Conservation (phyloP, 2,113 vertebrate genomes). For the Sapajus apella region DNA sequence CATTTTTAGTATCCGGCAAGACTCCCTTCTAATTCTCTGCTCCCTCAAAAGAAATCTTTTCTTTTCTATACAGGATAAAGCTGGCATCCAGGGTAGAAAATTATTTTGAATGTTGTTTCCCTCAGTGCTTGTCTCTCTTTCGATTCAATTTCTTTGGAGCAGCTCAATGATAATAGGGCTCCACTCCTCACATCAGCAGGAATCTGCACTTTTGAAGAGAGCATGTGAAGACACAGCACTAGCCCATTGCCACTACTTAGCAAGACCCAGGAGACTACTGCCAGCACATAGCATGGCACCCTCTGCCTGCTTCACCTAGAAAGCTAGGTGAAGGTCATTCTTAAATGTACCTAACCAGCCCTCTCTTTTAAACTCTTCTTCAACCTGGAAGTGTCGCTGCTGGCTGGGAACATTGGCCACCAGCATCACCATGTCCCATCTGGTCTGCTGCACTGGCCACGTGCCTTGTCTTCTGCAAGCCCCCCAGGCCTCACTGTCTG, state of each 20-base stretch:
- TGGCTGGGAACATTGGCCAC: neutral
- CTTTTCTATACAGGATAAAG: neutral
- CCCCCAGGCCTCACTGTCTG: neutral
- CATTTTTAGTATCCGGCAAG: neutral
- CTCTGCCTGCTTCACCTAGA: neutral
- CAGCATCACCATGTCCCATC: fast-evolving
- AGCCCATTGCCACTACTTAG: too few relatives aligned
- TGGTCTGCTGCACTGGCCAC: neutral
- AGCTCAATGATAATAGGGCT: neutral
- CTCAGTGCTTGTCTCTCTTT: neutral
- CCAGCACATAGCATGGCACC: fast-evolving
- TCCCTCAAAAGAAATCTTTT: neutral
- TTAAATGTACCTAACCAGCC: neutral
- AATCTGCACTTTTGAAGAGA: neutral
- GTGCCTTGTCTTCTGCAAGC: neutral
- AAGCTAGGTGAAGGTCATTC: neutral
- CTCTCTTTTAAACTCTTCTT: neutral
- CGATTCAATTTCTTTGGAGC: neutral
- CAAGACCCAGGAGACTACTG: neutral
- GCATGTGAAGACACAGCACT: too few relatives aligned
- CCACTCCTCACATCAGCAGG: neutral
- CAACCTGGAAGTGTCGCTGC: fast-evolving
- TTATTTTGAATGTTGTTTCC: neutral
- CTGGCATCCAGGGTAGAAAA: neutral
- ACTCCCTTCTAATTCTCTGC: neutral